These are phyloP conservation scores for Thamnophis sirtalis DNA, from an alignment of 2,113 vertebrate genomes.

Conservation along the genomic window DNA sequence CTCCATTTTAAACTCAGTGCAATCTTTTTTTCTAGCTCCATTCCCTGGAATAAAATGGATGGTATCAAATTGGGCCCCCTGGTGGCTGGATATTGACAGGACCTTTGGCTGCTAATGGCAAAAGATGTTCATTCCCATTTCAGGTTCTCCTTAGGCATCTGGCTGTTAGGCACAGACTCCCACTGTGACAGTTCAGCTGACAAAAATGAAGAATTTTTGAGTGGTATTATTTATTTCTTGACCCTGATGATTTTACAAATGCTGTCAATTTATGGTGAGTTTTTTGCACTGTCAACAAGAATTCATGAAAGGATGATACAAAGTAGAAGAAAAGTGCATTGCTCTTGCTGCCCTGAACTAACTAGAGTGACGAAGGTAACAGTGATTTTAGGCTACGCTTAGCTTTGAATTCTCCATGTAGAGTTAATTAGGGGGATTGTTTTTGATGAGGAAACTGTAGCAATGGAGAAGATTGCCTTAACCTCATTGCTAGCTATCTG, in stretches of 20 bases:
- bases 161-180: background rate
- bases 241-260: background rate
- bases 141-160: background rate
- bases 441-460: background rate
- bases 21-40: background rate
- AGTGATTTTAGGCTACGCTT: background rate
- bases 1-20: conserved; percentile 17
- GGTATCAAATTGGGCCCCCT: background rate
- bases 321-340: background rate
- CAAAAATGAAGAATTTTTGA: background rate
- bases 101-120: background rate
- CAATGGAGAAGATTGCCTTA: background rate
- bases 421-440: background rate
- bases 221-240: background rate
- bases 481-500: background rate
- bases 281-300: background rate
- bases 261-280: background rate
- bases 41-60: background rate
- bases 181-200: background rate
- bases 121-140: background rate
- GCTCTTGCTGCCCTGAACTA: background rate
- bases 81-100: background rate
- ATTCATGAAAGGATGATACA: background rate
- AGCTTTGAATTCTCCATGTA: background rate
- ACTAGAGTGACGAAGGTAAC: background rate